These are phyloP conservation scores for Eutrigla gurnardus DNA, from an alignment of 2,797 vertebrate genomes.

Conservation along the genomic window DNA sequence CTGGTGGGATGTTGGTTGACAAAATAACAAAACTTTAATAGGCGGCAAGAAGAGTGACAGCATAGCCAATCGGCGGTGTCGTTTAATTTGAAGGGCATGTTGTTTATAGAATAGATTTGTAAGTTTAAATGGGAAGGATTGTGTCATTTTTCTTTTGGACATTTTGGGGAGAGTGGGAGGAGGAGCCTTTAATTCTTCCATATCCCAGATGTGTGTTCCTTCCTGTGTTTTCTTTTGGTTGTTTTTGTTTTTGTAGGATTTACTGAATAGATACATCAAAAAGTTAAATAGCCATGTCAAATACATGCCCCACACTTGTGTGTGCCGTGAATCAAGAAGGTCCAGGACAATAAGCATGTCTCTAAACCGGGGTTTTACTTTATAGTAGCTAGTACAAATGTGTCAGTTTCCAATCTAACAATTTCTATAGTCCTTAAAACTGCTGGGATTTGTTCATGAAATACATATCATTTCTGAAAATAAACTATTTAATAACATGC, in stretches of 20 bases:
- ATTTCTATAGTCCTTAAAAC: background rate
- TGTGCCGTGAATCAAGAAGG: background rate
- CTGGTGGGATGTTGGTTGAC: background rate
- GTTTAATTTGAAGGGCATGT: background rate
- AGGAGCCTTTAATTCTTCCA: background rate
- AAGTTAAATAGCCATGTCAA: background rate
- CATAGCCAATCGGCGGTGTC: background rate
- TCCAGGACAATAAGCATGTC: no score
- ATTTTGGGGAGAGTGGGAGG: background rate
- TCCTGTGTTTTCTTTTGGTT: background rate
- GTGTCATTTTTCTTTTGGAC: background rate
- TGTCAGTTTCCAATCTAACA: background rate
- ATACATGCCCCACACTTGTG: background rate
- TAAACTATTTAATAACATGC: conserved; percentile 2
- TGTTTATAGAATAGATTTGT: background rate
- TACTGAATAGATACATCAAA: background rate
- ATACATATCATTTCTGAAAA: background rate
- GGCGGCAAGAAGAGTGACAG: background rate
- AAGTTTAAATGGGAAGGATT: rapidly evolving
- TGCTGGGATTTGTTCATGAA: background rate
- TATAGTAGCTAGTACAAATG: background rate
- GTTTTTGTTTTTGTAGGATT: background rate
- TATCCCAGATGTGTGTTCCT: background rate
- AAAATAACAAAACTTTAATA: background rate
- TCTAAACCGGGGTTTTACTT: background rate